Base-by-base conservation (phyloP, 2,113 vertebrate genomes). In the Sander lucioperca region DNA sequence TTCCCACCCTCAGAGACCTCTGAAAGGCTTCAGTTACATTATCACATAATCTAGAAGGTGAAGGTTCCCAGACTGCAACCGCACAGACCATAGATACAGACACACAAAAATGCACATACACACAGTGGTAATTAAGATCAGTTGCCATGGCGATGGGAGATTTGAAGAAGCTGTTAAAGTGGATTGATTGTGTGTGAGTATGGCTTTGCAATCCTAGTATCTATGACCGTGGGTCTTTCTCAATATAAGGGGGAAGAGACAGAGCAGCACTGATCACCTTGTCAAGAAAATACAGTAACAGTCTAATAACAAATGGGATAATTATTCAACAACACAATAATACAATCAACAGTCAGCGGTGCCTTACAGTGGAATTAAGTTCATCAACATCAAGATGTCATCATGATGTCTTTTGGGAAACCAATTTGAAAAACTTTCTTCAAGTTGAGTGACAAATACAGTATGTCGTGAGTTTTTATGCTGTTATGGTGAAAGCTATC, bases 131-230 rank as follows among this genome's bases (percentile, higher is more conserved):
- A 93, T 93, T 92, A 92, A 88, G 84, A 91, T 88, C 85, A 68
- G 94, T 94, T 91, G 84, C 91, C 89, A 94, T 92, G 87, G 92
- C 84, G 85, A 93, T 88, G 50, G 79, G 83, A 77, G 71, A 86
- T 88, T 77, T 85, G 87, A 89, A 90, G 56, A 88, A 84, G 86
- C 85, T 68, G 62, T 84, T 88, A 75, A 84, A 88, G 74, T 83
- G 81, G 84, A 92, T 82, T 83, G 85, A 88, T 76, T 67, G 66
- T 57, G 45, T 54, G 63, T 23, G 68, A 68, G 62, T 36, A 53
- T 62, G 77, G 74, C 43, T 48, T 63, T 76, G 65, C 23, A 82
- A 80, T 72, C 54, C 64, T 43, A 39, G 50, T 61, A 69, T 86
- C 73, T 86, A 51, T 78, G 70, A 74, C 78, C 16, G 36, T 27